Conservation (phyloP, 2,113 vertebrate species). For the Morone saxatilis region DNA sequence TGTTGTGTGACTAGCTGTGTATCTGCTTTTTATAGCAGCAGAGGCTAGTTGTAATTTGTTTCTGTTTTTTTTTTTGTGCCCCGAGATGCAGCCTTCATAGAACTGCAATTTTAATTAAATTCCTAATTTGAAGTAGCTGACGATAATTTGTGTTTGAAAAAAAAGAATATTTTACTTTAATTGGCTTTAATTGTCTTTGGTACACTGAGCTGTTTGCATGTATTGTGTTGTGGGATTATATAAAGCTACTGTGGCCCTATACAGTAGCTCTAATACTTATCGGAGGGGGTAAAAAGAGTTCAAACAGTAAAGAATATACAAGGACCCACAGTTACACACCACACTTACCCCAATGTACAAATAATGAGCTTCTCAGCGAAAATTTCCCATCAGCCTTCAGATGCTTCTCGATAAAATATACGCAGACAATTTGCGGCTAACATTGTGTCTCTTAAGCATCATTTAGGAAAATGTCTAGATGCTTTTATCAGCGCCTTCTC, state of each 20-base stretch:
- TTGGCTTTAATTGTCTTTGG: background rate
- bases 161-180: background rate
- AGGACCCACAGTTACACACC: background rate
- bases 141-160: background rate
- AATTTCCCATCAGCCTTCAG: slow-evolving; percentile 48
- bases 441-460: slow-evolving; percentile 28
- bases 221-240: background rate
- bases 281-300: slow-evolving; percentile 12
- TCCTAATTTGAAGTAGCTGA: too few relatives aligned
- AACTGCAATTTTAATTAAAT: background rate
- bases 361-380: slow-evolving; percentile 35
- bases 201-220: background rate
- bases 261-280: slow-evolving; percentile 28
- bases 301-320: background rate
- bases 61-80: background rate
- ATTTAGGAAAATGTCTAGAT: slow-evolving; percentile 23
- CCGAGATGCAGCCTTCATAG: background rate
- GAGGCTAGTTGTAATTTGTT: slow-evolving; percentile 13
- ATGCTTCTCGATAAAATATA: slow-evolving; percentile 53
- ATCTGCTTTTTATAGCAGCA: slow-evolving; percentile 41
- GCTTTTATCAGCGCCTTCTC: slow-evolving; percentile 17
- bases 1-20: slow-evolving; percentile 21
- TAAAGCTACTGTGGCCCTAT: background rate
- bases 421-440: slow-evolving; percentile 37
- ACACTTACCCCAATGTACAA: slow-evolving; percentile 5